Base-by-base conservation (phyloP, 2,113 vertebrate genomes). In the Sula dactylatra region DNA sequence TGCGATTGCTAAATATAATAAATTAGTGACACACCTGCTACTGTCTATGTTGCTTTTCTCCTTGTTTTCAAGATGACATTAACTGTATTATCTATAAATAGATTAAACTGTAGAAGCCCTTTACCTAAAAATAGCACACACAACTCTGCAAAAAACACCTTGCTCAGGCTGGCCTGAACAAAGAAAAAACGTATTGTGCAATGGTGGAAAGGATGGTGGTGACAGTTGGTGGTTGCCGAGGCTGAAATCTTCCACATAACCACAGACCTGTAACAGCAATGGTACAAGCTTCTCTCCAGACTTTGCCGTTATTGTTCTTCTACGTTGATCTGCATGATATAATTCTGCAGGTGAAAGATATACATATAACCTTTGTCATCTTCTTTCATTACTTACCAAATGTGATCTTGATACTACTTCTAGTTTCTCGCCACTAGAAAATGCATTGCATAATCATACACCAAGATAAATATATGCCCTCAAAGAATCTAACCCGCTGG, bases 41-140 rank as follows among this genome's bases (percentile, higher is more conserved):
- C 82, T 86, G 67, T 62, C 88, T 89, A 4, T 66, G 86, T 85
- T 14, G 5, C 38, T 96, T 94, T 93, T 69, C 78, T 86, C 47
- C 74, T 87, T 76, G 58, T 85, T 97, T 95, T 95, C 10, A 2
- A 93, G 56, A 62, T 78, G 34, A 74, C 72, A 86, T 88, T 94
- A 81, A 69, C 76, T 82, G 52, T 56, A 76, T 93, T 82, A 67
- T 42, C 81, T 95, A 92, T 79, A 96, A 95, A 96, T 70, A 95
- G 89, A 95, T 67, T 82, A 64, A 85, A 81, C 38, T 38, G 26
- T 61, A 90, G 50, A 82, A 77, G 72, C 86, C 61, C 42, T 74
- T 86, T 95, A 59, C 78, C 70, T 91, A 64, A 58, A 87, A 96
- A 69, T 27, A 86, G 58, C 54, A 69, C 44, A 70, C 26, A 20